Percentiles rank a stretch among this genome's conserved stretches.
These are phyloP conservation scores for Lathronympha strigana DNA, from an alignment of 2,888 invertebrate species.

Conservation along the genomic window DNA sequence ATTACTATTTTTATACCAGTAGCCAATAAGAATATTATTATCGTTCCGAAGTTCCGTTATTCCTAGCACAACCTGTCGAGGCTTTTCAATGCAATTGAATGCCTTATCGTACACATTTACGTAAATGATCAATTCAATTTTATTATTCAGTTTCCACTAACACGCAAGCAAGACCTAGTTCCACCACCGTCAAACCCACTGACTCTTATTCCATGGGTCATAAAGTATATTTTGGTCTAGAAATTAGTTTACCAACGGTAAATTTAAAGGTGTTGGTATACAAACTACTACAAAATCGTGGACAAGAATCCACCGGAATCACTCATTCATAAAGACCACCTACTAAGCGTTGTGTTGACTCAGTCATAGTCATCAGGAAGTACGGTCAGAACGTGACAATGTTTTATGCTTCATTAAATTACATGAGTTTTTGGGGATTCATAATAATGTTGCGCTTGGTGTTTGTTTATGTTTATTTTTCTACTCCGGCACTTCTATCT, in stretches of 20 bases:
- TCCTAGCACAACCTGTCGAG: conserved; percentile 31
- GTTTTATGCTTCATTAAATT: conserved; percentile 11
- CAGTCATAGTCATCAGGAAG: conserved; percentile 40
- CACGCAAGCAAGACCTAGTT: conserved; percentile 10
- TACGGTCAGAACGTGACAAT: conserved; percentile 27
- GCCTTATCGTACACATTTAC: conserved; percentile 39
- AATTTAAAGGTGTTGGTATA: conserved; percentile 10
- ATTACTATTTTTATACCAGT: neutral
- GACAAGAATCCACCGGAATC: conserved; percentile 40
- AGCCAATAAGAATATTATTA: conserved; percentile 17
- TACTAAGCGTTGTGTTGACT: conserved; percentile 37
- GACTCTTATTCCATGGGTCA: neutral
- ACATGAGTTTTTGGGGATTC: conserved; percentile 5
- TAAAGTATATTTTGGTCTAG: neutral
- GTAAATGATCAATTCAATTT: conserved; percentile 38
- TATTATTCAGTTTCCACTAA: conserved; percentile 34
- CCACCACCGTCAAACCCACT: neutral
- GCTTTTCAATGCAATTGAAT: conserved; percentile 36
- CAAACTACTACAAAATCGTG: conserved; percentile 32
- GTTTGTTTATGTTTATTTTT: neutral
- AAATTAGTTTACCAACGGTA: neutral
- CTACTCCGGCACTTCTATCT: too few relatives aligned
- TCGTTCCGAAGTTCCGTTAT: conserved; percentile 21
- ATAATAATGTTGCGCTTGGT: conserved; percentile 1
- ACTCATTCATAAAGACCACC: conserved; percentile 41